These are phyloP conservation scores for Phyllopteryx taeniolatus DNA, from an alignment of 2,113 vertebrate species.

Conservation along the genomic window DNA sequence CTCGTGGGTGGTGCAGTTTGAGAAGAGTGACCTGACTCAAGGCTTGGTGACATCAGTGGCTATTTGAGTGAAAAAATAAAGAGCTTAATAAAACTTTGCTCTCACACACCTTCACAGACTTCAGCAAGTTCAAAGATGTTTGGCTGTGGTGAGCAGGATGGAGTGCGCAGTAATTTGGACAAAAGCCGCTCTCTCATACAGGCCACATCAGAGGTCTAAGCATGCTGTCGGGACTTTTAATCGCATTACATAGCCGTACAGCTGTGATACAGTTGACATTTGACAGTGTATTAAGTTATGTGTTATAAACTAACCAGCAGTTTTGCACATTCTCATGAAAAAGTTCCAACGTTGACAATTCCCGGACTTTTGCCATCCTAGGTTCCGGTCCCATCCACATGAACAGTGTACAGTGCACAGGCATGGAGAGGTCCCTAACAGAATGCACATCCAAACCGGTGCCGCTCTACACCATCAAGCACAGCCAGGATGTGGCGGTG, in stretches of 20 bases:
- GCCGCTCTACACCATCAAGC: slow-evolving; percentile 75
- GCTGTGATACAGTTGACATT: slow-evolving; percentile 24
- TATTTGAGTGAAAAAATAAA: slow-evolving; percentile 68
- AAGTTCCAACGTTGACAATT: neutral
- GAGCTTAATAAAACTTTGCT: slow-evolving; percentile 35
- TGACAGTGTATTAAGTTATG: neutral
- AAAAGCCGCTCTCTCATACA: slow-evolving; percentile 22
- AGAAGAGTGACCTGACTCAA: slow-evolving; percentile 25
- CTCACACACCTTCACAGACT: slow-evolving; percentile 57
- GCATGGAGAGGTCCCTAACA: slow-evolving; percentile 77
- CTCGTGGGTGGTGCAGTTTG: slow-evolving; percentile 22
- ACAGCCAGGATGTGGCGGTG: slow-evolving; percentile 83
- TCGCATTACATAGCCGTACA: neutral
- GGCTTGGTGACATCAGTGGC: slow-evolving; percentile 57
- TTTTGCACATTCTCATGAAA: neutral
- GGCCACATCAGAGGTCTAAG: slow-evolving; percentile 50
- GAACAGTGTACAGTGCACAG: slow-evolving; percentile 84
- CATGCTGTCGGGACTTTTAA: slow-evolving; percentile 30
- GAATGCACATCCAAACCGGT: slow-evolving; percentile 80
- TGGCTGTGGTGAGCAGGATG: slow-evolving; percentile 29
- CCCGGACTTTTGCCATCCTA: slow-evolving; percentile 39
- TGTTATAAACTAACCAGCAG: neutral
- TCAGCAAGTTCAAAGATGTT: slow-evolving; percentile 40
- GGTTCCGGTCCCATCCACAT: slow-evolving; percentile 92
- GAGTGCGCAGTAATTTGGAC: slow-evolving; percentile 25